Evolutionary conservation across 2,113 vertebrate species (phyloP).

Genomic region (Ctenomys sociabilis): DNA sequence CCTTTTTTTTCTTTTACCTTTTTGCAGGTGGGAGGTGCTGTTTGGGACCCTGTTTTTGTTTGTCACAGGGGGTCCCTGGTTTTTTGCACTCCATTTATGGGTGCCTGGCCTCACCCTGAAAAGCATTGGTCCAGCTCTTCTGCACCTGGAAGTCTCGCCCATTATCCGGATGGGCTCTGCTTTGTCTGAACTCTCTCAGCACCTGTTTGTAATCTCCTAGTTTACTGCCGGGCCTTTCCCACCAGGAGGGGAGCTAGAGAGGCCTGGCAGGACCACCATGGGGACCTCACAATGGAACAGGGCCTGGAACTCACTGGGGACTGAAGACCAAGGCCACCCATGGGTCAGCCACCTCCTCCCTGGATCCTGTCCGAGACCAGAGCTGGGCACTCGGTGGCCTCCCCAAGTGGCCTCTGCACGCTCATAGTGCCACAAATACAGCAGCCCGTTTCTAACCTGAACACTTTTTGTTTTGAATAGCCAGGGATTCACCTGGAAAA

Average conservation of each 20-base stretch:
- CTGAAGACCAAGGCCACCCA: background rate
- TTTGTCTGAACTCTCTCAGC: background rate
- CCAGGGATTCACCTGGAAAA: constrained; percentile 84
- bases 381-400: background rate
- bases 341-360: background rate
- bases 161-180: background rate
- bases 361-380: background rate
- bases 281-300: too few species aligned
- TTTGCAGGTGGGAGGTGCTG: background rate
- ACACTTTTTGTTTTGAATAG: constrained; percentile 85
- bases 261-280: background rate
- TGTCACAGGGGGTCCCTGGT: background rate
- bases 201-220: background rate
- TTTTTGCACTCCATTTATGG: background rate
- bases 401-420: constrained; percentile 74
- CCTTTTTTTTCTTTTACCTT: too few species aligned
- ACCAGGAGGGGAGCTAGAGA: background rate
- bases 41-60: background rate
- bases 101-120: background rate
- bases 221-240: background rate
- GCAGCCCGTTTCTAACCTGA: constrained; percentile 80
- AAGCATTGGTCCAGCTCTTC: background rate
- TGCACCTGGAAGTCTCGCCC: background rate
- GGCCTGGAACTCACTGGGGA: background rate
- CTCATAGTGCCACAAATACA: constrained; percentile 78